phyloP scores from a whole-genome alignment of 2,888 invertebrate species.

The Nomada goodeniana region DNA sequence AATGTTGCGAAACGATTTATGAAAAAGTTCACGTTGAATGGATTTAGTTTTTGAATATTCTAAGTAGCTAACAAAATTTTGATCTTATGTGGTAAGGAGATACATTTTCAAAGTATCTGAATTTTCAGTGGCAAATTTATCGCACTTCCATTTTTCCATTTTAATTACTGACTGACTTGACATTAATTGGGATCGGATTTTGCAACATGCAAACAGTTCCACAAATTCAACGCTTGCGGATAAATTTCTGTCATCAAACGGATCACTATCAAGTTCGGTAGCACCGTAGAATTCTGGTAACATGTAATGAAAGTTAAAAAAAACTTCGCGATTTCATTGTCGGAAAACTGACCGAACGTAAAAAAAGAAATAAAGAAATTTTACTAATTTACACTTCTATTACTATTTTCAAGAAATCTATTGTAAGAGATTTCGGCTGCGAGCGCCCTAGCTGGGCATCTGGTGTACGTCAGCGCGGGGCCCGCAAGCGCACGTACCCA shows the following conservation, averaged over 20 bases:
- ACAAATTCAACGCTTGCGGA: not conserved
- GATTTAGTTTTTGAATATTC: not conserved
- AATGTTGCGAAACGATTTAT: not conserved
- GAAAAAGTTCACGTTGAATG: not conserved
- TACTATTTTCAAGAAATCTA: too few species aligned
- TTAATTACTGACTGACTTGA: not conserved
- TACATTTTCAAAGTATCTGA: too few species aligned
- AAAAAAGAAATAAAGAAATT: too few species aligned
- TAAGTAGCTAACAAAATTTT: too few species aligned
- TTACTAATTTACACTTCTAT: too few species aligned
- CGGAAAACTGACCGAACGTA: not conserved
- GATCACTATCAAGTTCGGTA: not conserved
- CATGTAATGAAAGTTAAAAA: not conserved
- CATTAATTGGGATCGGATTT: not conserved
- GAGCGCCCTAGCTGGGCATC: too few species aligned
- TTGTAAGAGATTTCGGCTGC: too few species aligned
- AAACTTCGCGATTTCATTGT: not conserved
- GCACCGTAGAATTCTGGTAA: not conserved
- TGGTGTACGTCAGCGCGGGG: too few species aligned
- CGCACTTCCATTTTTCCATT: not conserved
- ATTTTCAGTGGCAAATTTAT: too few species aligned
- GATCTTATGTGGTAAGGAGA: too few species aligned
- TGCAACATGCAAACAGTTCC: not conserved
- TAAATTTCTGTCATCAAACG: not conserved
- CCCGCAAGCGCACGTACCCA: too few species aligned